These are phyloP conservation scores for Acleris literana DNA, from an alignment of 2,888 invertebrate genomes.

Conservation along the genomic window DNA sequence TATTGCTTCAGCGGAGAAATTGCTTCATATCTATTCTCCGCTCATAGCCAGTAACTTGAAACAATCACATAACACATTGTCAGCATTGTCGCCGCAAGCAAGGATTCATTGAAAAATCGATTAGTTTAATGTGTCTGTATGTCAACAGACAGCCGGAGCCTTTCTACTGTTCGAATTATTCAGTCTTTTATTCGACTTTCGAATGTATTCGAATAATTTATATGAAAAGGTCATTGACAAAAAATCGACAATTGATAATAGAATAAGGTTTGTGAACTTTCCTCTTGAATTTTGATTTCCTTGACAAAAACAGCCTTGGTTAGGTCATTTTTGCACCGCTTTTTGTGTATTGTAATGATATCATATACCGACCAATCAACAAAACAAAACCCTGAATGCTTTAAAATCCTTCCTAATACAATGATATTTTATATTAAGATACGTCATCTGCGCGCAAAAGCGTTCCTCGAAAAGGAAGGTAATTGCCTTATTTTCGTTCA, in stretches of 20 bases:
- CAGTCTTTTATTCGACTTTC: slow-evolving; percentile 19
- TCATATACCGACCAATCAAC: no score
- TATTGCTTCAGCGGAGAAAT: no score
- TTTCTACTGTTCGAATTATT: slow-evolving; percentile 25
- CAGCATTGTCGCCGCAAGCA: slow-evolving; percentile 12
- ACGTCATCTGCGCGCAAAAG: no score
- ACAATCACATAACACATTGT: neutral
- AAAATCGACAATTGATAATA: slow-evolving; percentile 4
- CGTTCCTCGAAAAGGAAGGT: no score
- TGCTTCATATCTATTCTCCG: neutral
- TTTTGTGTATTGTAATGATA: no score
- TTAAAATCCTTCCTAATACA: no score
- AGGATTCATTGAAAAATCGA: slow-evolving; percentile 47
- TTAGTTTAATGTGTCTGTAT: slow-evolving; percentile 44
- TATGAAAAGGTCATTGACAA: neutral
- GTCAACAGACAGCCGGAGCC: slow-evolving; percentile 46
- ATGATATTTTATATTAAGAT: no score
- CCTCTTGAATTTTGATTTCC: slow-evolving; percentile 30
- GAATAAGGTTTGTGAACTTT: slow-evolving; percentile 8
- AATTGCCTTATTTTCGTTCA: no score
- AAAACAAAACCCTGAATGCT: no score
- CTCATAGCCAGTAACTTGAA: neutral
- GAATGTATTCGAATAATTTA: slow-evolving; percentile 1
- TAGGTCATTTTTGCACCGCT: slow-evolving; percentile 27
- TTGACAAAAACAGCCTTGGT: slow-evolving; percentile 18